Evolutionary conservation across 2,797 vertebrate species (phyloP), one percentile per base, ranked within the genome.

Genomic region (Sebastes taczanowskii): DNA sequence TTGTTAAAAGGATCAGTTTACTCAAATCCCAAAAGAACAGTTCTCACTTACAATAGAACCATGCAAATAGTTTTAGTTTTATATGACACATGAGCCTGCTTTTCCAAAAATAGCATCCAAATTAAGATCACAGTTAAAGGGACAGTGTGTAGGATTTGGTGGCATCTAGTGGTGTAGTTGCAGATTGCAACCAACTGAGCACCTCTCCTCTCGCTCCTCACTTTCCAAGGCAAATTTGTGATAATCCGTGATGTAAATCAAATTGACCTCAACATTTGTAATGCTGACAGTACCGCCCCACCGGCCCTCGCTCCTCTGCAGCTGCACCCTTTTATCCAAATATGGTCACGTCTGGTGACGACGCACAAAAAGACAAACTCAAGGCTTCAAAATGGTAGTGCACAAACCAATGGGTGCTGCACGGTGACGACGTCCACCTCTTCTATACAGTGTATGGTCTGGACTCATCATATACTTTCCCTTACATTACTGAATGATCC

Each of bases 61-160:
- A 46, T 18, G 42, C 42, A 46, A 0, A 18, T 46, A 7, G 14
- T 46, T 7, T 46, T 46, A 7, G 14, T 46, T 7, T 46, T 46
- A 46, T 42, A 42, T 42, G 38, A 16, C 38, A 16, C 13, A 16
- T 14, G 0, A 0, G 38, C 6, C 5, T 42, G 38, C 0, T 42
- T 1, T 16, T 42, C 38, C 38, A 42, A 6, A 42, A 42, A 16
- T 42, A 42, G 38, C 38, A 42, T 42, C 38, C 38, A 14, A n/a
- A 22, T 53, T 22, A 53, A 53, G 49, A 53, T 22, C 49, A 22
- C 49, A 53, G 49, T 11, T 52, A 4, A n/a, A 7, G 38, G 38
- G 38, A 42, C 38, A 42, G 38, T 7, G 38, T 42, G 38, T 42
- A 42, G 38, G 38, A 42, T 42, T 42, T 53, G 38, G 38, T 16